A percentile compares a stretch with the other conserved stretches of the same genome.
Evolutionary conservation across 2,888 invertebrate species (phyloP).

Genomic region (Dioctria linearis): DNA sequence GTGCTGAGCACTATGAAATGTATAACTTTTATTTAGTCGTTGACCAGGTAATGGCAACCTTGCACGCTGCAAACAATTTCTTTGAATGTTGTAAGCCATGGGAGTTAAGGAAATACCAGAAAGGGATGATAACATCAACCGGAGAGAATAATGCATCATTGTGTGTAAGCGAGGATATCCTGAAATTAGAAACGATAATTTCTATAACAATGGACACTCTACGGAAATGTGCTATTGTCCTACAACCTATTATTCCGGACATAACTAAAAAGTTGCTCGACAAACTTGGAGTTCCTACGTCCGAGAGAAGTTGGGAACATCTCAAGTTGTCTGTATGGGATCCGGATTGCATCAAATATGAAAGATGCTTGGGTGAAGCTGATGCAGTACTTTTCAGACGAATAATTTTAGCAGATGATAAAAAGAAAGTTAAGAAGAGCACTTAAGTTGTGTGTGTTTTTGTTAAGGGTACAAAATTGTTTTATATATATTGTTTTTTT

Average conservation of each 20-base stretch:
- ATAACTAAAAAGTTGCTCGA: conserved; percentile 79
- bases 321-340: conserved; percentile 61
- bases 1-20: conserved; percentile 79
- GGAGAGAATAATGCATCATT: conserved; percentile 49
- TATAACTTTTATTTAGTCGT: conserved; percentile 88
- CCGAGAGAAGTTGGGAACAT: conserved; percentile 73
- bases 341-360: conserved; percentile 22
- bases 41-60: conserved; percentile 81
- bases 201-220: conserved; percentile 89
- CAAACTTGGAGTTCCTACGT: conserved; percentile 74
- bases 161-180: conserved; percentile 68
- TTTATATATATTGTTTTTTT: background rate
- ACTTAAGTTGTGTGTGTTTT: conserved; percentile 9
- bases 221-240: conserved; percentile 83
- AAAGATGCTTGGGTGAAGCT: conserved; percentile 49
- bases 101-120: conserved; percentile 79
- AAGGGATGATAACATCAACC: conserved; percentile 15
- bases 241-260: conserved; percentile 90
- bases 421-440: conserved; percentile 5
- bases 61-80: conserved; percentile 88
- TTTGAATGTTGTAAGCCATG: conserved; percentile 91
- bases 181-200: conserved; percentile 81
- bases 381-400: conserved; percentile 67
- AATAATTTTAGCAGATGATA: conserved; percentile 61
- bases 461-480: background rate